phyloP scores from a whole-genome alignment of 2,888 invertebrate species.

The Cataglyphis livida region DNA sequence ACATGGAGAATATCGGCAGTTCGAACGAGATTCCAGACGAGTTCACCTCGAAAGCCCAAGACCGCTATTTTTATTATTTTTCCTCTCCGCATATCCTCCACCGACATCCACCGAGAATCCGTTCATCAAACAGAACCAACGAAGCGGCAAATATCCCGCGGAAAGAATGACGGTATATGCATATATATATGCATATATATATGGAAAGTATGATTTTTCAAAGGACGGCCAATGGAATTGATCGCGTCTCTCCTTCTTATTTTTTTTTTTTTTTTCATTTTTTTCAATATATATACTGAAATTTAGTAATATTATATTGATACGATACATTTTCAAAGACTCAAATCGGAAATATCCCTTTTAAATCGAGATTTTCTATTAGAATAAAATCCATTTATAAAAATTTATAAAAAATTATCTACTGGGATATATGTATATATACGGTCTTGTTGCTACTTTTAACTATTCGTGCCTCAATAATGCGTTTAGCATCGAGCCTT shows the following conservation, averaged over 20 bases:
- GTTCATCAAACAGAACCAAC: slow-evolving; percentile 78
- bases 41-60: slow-evolving; percentile 47
- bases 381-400: neutral
- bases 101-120: slow-evolving; percentile 64
- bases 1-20: slow-evolving; percentile 37
- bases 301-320: slow-evolving; percentile 5
- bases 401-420: neutral
- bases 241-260: neutral
- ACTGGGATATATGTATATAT: neutral
- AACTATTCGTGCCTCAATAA: neutral
- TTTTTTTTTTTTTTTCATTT: neutral
- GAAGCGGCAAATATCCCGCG: slow-evolving; percentile 78
- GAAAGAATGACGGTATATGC: slow-evolving; percentile 65
- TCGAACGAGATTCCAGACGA: slow-evolving; percentile 31
- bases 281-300: neutral
- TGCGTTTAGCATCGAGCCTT: neutral
- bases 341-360: neutral
- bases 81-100: slow-evolving; percentile 41
- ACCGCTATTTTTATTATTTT: slow-evolving; percentile 65
- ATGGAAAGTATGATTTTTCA: slow-evolving; percentile 76
- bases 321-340: neutral
- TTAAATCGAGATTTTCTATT: neutral
- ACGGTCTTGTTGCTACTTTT: neutral
- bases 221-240: slow-evolving; percentile 69
- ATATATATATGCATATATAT: slow-evolving; percentile 63